phyloP scores from a whole-genome alignment of 2,113 vertebrate genomes.

The Carassius carassius region DNA sequence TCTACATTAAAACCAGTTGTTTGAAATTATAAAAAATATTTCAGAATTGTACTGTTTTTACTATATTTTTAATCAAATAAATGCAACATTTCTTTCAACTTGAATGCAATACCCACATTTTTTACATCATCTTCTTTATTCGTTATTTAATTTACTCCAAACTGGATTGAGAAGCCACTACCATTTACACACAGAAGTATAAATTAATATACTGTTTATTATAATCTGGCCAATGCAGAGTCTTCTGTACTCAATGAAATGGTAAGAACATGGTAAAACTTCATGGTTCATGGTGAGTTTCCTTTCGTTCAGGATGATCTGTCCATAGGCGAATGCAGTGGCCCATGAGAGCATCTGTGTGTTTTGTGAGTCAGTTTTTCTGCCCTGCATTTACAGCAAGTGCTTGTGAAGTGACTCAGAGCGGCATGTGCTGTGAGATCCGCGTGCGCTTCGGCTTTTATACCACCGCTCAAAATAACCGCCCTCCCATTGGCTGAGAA shows the following conservation, averaged over 20 bases:
- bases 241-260: not conserved
- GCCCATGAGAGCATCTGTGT: slow-evolving; percentile 20
- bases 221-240: not conserved
- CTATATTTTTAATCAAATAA: not conserved
- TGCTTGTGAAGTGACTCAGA: slow-evolving; percentile 37
- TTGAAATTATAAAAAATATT: not conserved
- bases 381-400: not conserved
- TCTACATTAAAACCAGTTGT: not conserved
- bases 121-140: not conserved
- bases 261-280: not conserved
- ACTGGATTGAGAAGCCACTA: not conserved
- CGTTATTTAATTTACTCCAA: not conserved
- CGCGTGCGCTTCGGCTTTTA: slow-evolving; percentile 76
- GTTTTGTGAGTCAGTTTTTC: slow-evolving; percentile 36
- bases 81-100: not conserved
- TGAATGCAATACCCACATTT: not conserved
- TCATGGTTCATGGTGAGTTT: not conserved
- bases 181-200: not conserved
- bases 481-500: slow-evolving; percentile 80
- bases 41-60: not conserved
- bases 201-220: not conserved
- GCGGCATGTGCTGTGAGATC: slow-evolving; percentile 24
- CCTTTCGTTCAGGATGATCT: not conserved
- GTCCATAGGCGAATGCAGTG: not conserved
- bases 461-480: slow-evolving; percentile 92